A percentile compares a stretch with the other conserved stretches of the same genome.
phyloP scores from a whole-genome alignment of 1,140 invertebrate species.

The Diachasma alloeum region DNA sequence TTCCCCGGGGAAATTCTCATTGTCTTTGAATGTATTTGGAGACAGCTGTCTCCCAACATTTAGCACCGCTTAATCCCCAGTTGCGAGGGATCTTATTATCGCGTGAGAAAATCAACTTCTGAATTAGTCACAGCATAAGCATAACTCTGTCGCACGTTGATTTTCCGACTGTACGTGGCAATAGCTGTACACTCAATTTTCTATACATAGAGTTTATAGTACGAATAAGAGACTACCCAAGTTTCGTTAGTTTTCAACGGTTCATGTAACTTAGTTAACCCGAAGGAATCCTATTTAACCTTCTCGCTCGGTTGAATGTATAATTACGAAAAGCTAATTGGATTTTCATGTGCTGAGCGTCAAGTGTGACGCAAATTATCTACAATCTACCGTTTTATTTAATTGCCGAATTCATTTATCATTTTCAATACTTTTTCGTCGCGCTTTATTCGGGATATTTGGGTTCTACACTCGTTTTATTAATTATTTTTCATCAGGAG shows the following conservation, averaged over 20 bases:
- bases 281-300: neutral
- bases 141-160: neutral
- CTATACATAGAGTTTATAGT: neutral
- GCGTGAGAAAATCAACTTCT: neutral
- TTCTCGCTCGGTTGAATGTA: conserved; percentile 1
- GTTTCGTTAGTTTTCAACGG: neutral
- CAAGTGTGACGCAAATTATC: neutral
- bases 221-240: neutral
- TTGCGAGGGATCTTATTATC: neutral
- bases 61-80: neutral
- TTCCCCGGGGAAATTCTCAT: no score
- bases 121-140: neutral
- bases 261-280: neutral
- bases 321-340: neutral
- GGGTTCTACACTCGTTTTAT: neutral
- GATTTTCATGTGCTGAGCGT: conserved; percentile 4
- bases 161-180: neutral
- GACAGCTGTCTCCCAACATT: neutral
- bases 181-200: neutral
- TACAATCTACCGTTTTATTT: neutral
- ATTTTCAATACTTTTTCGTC: neutral
- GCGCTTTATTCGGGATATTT: neutral
- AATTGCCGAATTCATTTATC: neutral
- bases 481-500: no score
- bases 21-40: no score